Base-by-base conservation (phyloP, 2,797 vertebrate genomes). In the Threskiornis aethiopicus region DNA sequence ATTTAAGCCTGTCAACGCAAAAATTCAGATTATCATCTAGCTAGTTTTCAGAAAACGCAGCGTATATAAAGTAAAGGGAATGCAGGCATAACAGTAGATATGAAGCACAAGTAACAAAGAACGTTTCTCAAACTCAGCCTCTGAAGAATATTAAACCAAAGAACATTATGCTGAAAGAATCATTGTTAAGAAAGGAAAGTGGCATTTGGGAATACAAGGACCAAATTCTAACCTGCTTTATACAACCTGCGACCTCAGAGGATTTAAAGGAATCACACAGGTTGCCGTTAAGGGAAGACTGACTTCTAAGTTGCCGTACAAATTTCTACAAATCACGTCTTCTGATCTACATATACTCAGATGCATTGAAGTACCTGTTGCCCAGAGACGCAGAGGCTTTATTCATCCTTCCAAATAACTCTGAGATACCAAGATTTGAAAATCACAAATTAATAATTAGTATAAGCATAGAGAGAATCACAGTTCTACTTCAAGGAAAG, bases 1-100 rank as follows among this genome's bases (percentile, higher is more conserved):
- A 42, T 16, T 84, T 51, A 77, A 80, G 77, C 65, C 73, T 79
- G 72, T 18, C 86, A 28, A 64, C 17, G 77, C n/a, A 87, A n/a
- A 95, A 87, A 73, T 33, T 77, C 84, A 87, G 84, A 88, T 85
- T 85, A 75, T 87, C 61, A 95, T 65, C 91, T 66, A 61, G 44
- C 84, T 78, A 62, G 57, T 49, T 86, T 93, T 91, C 72, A 75
- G 52, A 42, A 92, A 94, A n/a, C 3, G 12, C 20, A 47, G n/a
- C 2, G 10, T 18, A 51, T n/a, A 79, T 28, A 52, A 79, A 80
- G n/a, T 13, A 59, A 24, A 72, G 33, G 58, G 39, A 84, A 57
- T 55, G 73, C 0, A 73, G 52, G 52, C 10, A 8, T 6, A 71
- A 21, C 18, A 37, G 47, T 11, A 80, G 67, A 39, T 41, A 61